These are phyloP conservation scores for Melanotaenia nigrans DNA, from an alignment of 2,797 vertebrate species.

Conservation along the genomic window DNA sequence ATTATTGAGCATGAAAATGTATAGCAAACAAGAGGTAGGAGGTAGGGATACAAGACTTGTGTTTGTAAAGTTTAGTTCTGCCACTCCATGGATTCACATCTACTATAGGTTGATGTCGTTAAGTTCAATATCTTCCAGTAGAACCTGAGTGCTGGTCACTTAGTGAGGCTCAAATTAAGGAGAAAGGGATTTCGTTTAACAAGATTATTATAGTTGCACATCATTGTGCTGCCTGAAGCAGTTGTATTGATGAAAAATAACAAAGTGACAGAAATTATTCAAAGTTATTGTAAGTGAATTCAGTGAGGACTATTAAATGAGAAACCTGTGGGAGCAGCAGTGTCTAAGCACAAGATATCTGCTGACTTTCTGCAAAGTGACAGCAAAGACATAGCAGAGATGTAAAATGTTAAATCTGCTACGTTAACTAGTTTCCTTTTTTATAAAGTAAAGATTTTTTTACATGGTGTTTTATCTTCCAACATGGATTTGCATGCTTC, in stretches of 20 bases:
- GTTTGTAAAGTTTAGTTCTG: slow-evolving; percentile 17
- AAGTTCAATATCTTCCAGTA: slow-evolving; percentile 1
- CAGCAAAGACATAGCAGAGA: slow-evolving; percentile 10
- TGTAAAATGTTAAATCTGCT: slow-evolving; percentile 29
- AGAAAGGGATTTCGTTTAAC: slow-evolving; percentile 9
- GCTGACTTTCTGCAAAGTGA: slow-evolving; percentile 15
- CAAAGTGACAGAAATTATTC: neutral
- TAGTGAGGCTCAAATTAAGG: neutral
- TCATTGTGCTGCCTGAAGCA: slow-evolving; percentile 9
- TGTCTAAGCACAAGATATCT: slow-evolving; percentile 10
- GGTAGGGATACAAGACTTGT: slow-evolving; percentile 20
- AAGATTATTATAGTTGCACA: slow-evolving; percentile 13
- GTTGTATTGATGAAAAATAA: slow-evolving; percentile 20
- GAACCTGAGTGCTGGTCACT: slow-evolving; percentile 7
- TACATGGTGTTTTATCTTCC: slow-evolving; percentile 11
- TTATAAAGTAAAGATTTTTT: slow-evolving; percentile 10
- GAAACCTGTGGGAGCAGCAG: slow-evolving; percentile 1
- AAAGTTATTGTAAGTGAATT: slow-evolving; percentile 2
- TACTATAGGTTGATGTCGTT: neutral
- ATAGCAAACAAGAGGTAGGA: slow-evolving; percentile 37
- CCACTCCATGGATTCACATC: slow-evolving; percentile 28
- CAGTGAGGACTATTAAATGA: slow-evolving; percentile 8
- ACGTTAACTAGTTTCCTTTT: slow-evolving; percentile 16
- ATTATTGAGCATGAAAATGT: slow-evolving; percentile 50
- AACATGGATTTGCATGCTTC: slow-evolving; percentile 25